Conservation (phyloP, 2,113 vertebrate genomes). For the Brevimyrus niger region DNA sequence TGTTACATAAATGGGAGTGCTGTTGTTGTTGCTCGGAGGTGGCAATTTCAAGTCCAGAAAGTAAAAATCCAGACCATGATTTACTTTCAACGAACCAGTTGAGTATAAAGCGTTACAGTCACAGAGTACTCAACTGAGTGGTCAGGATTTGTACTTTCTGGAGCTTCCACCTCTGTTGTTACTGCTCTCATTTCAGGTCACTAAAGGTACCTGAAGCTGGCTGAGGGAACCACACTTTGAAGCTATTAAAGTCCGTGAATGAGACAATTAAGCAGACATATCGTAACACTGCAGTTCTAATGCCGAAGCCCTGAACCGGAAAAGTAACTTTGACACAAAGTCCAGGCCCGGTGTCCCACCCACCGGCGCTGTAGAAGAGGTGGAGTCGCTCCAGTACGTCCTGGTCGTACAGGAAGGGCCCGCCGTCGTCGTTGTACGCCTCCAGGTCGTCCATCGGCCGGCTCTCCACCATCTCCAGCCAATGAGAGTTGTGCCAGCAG, state of each 20-base stretch:
- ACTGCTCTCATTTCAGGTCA: not conserved
- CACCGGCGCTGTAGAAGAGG: conserved; percentile 84
- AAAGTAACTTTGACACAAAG: not conserved
- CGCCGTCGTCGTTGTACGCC: conserved; percentile 69
- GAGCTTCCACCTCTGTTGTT: not conserved
- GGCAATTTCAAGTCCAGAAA: not conserved
- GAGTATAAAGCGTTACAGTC: not conserved
- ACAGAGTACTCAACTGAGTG: not conserved
- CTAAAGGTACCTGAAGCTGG: no score
- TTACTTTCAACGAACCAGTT: not conserved
- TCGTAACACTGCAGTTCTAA: not conserved
- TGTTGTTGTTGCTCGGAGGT: not conserved
- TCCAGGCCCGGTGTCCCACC: not conserved
- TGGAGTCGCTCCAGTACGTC: conserved; percentile 79
- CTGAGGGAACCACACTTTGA: no score
- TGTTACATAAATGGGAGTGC: not conserved
- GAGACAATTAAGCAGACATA: not conserved
- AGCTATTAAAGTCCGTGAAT: not conserved
- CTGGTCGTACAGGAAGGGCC: conserved; percentile 70
- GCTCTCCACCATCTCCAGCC: conserved; percentile 90
- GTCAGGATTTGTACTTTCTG: not conserved
- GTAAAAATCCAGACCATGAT: not conserved
- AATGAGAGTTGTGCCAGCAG: conserved; percentile 89
- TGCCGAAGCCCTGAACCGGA: not conserved
- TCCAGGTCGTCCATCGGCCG: conserved; percentile 77